phyloP scores from a whole-genome alignment of 1,140 invertebrate species.

The Theocolax elegans region DNA sequence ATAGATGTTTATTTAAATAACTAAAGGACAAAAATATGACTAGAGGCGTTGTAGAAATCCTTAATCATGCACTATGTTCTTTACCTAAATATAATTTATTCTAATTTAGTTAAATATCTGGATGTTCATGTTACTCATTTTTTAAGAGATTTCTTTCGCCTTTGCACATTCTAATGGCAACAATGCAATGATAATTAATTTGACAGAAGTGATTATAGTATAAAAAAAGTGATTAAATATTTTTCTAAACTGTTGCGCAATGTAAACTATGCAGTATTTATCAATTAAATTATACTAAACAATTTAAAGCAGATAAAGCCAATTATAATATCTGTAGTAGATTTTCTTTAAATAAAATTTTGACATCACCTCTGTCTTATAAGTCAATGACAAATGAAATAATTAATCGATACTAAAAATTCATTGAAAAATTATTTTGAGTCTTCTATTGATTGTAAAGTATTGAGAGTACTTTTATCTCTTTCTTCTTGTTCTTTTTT shows the following conservation, averaged over 20 bases:
- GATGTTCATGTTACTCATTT: not conserved
- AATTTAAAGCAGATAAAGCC: too few species aligned
- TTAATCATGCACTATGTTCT: not conserved
- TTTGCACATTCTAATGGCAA: slow-evolving; percentile 41
- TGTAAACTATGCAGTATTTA: too few species aligned
- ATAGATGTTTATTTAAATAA: slow-evolving; percentile 45
- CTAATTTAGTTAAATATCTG: too few species aligned
- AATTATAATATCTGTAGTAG: too few species aligned
- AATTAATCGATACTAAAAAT: slow-evolving; percentile 9
- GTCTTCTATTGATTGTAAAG: slow-evolving; percentile 46
- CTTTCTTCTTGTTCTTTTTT: slow-evolving; percentile 61
- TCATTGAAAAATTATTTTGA: slow-evolving; percentile 23
- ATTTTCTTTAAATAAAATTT: not conserved
- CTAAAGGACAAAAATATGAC: slow-evolving; percentile 48
- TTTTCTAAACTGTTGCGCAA: too few species aligned
- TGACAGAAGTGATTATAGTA: slow-evolving; percentile 13
- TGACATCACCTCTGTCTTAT: slow-evolving; percentile 2
- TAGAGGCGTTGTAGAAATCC: slow-evolving; percentile 44
- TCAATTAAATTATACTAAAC: too few species aligned
- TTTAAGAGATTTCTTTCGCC: slow-evolving; percentile 11
- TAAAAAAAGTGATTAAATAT: too few species aligned
- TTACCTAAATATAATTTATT: slow-evolving; percentile 7
- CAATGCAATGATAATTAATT: slow-evolving; percentile 31
- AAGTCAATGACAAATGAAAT: slow-evolving; percentile 21
- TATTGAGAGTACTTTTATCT: slow-evolving; percentile 53